Percentiles rank a stretch among this genome's conserved stretches.
Evolutionary conservation across 2,113 vertebrate genomes (phyloP).

Genomic region (Carassius gibelio): DNA sequence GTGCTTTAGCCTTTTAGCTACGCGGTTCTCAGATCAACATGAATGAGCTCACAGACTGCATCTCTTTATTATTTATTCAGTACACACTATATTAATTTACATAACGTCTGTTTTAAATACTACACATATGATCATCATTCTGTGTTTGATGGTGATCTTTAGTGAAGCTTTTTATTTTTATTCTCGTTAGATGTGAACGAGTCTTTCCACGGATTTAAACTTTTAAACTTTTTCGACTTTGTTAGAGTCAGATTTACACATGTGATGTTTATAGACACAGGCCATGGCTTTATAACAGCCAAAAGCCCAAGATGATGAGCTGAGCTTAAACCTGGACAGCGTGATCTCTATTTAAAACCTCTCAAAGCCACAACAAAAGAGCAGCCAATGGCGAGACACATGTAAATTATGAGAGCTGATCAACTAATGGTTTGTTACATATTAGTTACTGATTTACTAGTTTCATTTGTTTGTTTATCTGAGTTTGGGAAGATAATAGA

Average conservation of each 20-base stretch:
- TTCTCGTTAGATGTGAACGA: background rate
- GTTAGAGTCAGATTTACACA: background rate
- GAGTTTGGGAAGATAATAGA: too few species aligned
- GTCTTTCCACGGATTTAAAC: background rate
- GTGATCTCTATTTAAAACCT: background rate
- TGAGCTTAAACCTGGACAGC: background rate
- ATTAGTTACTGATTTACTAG: too few species aligned
- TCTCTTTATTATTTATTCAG: background rate
- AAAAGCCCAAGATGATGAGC: background rate
- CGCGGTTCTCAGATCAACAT: background rate
- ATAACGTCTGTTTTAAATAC: background rate
- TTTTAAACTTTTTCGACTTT: background rate
- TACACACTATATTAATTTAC: background rate
- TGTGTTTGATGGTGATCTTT: background rate
- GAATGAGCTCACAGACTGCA: background rate
- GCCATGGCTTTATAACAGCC: background rate
- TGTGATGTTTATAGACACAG: background rate
- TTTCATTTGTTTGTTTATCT: too few species aligned
- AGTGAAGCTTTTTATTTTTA: background rate
- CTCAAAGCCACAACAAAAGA: too few species aligned
- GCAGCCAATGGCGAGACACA: too few species aligned
- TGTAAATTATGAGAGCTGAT: too few species aligned
- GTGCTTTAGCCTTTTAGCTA: background rate
- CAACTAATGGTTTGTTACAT: too few species aligned
- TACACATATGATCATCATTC: background rate